A percentile compares a stretch with the other conserved stretches of the same genome.
These are phyloP conservation scores for Sula dactylatra DNA, from an alignment of 2,113 vertebrate species.

Conservation along the genomic window DNA sequence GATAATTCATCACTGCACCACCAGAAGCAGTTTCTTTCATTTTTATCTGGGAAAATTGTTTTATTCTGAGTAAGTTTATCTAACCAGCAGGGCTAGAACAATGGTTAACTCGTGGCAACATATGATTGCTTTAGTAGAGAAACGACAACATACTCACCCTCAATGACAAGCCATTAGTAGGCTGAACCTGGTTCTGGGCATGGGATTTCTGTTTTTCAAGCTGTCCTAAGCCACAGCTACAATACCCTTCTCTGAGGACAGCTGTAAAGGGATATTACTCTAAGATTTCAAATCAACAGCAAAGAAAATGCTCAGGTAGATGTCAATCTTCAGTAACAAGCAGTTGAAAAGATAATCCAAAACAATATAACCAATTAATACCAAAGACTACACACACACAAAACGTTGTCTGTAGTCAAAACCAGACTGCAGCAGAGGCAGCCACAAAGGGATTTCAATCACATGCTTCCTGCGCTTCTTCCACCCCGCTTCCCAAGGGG, in stretches of 20 bases:
- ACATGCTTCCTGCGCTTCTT: accelerated
- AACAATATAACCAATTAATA: background rate
- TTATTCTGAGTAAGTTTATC: background rate
- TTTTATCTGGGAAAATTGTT: background rate
- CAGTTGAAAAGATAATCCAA: background rate
- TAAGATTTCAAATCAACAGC: background rate
- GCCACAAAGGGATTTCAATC: background rate
- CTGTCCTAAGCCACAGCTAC: background rate
- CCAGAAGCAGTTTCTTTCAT: background rate
- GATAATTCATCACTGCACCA: background rate
- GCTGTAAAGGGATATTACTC: background rate
- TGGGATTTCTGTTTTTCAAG: background rate
- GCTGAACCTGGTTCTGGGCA: background rate
- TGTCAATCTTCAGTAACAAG: background rate
- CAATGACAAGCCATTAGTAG: background rate
- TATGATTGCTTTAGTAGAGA: background rate
- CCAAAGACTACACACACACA: background rate
- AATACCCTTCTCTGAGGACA: background rate
- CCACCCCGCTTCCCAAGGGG: background rate
- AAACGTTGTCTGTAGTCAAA: background rate
- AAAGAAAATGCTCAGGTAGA: background rate
- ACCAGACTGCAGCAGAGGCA: background rate
- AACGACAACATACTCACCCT: background rate
- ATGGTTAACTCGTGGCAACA: background rate
- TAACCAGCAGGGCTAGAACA: background rate